A percentile compares a stretch with the other conserved stretches of the same genome.
Conservation (phyloP, 2,888 invertebrate species). For the Ectemnius cavifrons region DNA sequence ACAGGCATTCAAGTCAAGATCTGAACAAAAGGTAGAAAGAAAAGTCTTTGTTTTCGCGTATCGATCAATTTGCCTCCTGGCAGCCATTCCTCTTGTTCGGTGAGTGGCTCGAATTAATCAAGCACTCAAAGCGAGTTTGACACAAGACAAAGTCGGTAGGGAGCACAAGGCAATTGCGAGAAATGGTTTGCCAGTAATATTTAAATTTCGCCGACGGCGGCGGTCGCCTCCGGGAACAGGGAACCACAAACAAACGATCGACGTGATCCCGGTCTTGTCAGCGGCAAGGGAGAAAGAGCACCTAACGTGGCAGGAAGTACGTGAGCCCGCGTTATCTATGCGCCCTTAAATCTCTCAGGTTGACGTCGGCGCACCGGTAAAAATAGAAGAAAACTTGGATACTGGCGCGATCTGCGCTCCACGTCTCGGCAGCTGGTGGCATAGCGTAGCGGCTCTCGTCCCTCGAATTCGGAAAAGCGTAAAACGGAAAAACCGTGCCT, state of each 20-base stretch:
- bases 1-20: no score
- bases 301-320: conserved; percentile 44
- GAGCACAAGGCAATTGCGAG: background rate
- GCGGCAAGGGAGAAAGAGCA: conserved; percentile 26
- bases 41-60: no score
- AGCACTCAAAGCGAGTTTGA: no score
- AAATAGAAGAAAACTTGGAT: conserved; percentile 63
- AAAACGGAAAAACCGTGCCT: conserved; percentile 9
- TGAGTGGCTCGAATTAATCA: no score
- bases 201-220: conserved; percentile 30
- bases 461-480: conserved; percentile 55
- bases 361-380: conserved; percentile 62
- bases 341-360: conserved; percentile 68
- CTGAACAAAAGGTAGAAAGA: no score
- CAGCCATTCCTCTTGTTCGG: no score
- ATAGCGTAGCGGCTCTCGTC: conserved; percentile 37
- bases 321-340: conserved; percentile 60
- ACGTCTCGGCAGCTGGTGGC: no score
- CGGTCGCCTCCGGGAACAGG: background rate
- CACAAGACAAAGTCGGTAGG: no score
- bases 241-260: conserved; percentile 19
- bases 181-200: conserved; percentile 37
- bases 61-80: no score
- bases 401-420: background rate
- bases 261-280: conserved; percentile 35